Base-by-base conservation (phyloP, 1,140 invertebrate species). In the Glomeris maerens region DNA sequence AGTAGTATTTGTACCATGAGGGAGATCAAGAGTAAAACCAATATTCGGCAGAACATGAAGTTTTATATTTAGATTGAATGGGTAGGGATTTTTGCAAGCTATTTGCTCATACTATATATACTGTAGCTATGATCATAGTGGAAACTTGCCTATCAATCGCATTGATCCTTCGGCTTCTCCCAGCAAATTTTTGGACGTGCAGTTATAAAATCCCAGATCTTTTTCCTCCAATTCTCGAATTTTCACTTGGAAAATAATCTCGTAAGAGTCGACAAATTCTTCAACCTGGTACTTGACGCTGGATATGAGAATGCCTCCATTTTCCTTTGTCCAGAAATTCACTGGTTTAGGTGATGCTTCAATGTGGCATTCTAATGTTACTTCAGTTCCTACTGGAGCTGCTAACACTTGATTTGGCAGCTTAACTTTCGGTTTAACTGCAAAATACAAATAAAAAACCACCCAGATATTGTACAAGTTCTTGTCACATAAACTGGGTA, bases 391-490 rank as follows among this genome's bases (percentile, higher is more conserved):
- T 28, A 85, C 64, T 27, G 84, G 84, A 2, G 83, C 80, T 17
- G 84, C 84, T 26, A 88, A 66, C 55, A 88, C 71, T 67, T 89
- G 85, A 66, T 81, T 86, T 52, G 80, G 79, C 45, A 83, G 83
- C 67, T 81, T 82, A 36, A 87, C 82, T 57, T 78, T 75, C 10
- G 85, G 85, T 49, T 78, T 74, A 73, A 89, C 85, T 89, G 26
- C n/a, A 7, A 47, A 44, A n/a, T 21, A 44, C 7, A 44, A 44
- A 44, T 14, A 7, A 44, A 44, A 44, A 14, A 36, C 31, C 14
- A 36, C 31, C 13, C 14, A 14, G 17, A 36, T 17, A n/a, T n/a
- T n/a, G n/a, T n/a, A n/a, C 45, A 23, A 44, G 31, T 44, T 27
- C 20, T 14, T 20, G 36, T 29, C 45, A 17, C n/a, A n/a, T n/a